Evolutionary conservation across 2,113 vertebrate genomes (phyloP), one percentile per base, ranked within the genome.

Genomic region (Clinocottus analis): DNA sequence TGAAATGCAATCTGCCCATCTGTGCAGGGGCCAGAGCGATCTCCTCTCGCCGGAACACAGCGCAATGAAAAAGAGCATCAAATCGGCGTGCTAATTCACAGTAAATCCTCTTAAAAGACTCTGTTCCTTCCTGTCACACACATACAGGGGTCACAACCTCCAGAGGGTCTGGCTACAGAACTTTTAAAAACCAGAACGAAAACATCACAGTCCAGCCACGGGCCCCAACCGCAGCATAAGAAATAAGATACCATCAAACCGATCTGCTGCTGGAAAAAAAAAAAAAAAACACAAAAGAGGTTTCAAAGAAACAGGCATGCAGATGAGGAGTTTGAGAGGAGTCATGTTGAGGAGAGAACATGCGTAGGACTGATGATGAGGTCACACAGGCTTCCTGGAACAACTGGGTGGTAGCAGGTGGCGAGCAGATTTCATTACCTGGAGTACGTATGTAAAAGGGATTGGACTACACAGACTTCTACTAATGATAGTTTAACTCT

Each of bases 71-170:
- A 89, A 88, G 61, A 77, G 51, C 85, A 83, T 91, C 86, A 87
- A 90, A 94, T 89, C 85, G 35, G 87, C 75, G 72, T 89, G 82
- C 69, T 90, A 91, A 94, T 93, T 94, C 84, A 87, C 80, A 89
- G 87, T 93, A 94, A 95, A 93, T 90, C 90, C 90, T 79, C 89
- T 92, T 89, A 87, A 93, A 94, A 85, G 88, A 88, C 80, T 56
- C 29, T 5, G 82, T 91, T 90, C 82, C 79, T 92, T 88, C 84
- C 83, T 87, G 90, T 91, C 92, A 88, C 81, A 74, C 80, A 72
- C 75, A 78, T 37, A 85, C 79, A 78, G 80, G 86, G 92, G 90
- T 90, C 87, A 80, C 43, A 84, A 90, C 93, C 90, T 92, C 85
- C 55, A 73, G 67, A 80, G 86, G 68, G 81, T 68, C 67, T 12